Conservation (phyloP, 2,888 invertebrate genomes). For the Drepanosiphum platanoidis region DNA sequence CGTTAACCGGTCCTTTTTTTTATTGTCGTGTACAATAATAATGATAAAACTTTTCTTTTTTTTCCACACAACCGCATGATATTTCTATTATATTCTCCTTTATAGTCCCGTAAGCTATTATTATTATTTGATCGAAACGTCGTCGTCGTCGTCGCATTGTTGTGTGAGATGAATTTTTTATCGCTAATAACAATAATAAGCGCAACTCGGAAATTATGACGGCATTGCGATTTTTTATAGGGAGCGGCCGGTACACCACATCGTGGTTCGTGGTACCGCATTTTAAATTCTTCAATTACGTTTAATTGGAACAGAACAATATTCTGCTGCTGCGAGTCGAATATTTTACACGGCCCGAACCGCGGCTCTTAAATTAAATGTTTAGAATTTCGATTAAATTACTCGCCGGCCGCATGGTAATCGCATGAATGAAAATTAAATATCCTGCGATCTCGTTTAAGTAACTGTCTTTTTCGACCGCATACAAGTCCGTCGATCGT, state of each 20-base stretch:
- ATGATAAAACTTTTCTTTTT: background rate
- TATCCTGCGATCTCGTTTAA: too few species aligned
- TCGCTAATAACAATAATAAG: background rate
- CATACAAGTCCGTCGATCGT: too few species aligned
- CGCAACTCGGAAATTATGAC: background rate
- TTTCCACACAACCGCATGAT: background rate
- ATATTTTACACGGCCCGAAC: background rate
- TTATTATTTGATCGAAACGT: background rate
- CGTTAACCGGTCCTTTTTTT: too few species aligned
- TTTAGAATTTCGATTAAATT: background rate
- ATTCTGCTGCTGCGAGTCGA: background rate
- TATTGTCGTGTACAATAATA: background rate
- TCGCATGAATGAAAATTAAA: too few species aligned
- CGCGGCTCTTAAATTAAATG: background rate
- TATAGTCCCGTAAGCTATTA: background rate
- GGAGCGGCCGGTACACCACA: background rate
- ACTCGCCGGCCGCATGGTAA: background rate
- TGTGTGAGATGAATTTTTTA: background rate
- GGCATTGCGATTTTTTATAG: background rate
- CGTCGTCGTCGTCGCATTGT: too few species aligned
- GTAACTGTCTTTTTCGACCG: too few species aligned
- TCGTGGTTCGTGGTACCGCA: background rate
- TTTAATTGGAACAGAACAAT: slow-evolving; percentile 10
- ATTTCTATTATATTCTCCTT: background rate
- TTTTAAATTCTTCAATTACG: slow-evolving; percentile 9